Conservation (phyloP, 2,113 vertebrate genomes). For the Brachyistius frenatus region DNA sequence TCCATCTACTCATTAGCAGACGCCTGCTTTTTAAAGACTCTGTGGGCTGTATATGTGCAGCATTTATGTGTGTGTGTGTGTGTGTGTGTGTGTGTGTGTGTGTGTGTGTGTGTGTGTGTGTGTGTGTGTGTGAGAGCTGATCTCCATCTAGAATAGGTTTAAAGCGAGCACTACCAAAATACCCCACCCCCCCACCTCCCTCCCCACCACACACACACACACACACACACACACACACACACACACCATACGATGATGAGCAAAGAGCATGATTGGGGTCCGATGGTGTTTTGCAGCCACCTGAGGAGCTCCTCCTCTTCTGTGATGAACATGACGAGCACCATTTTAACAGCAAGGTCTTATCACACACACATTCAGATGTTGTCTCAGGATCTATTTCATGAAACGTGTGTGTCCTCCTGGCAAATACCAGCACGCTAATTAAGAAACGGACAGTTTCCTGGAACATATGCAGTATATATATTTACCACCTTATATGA, state of each 20-base stretch:
- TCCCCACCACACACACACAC: too few species aligned
- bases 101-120: constrained; percentile 30
- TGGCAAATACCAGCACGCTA: neutral
- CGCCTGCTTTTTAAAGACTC: constrained; percentile 23
- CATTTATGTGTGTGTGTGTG: constrained; percentile 27
- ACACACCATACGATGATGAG: too few species aligned
- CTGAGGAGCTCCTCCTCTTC: too few species aligned
- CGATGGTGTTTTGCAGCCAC: too few species aligned
- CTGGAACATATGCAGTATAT: neutral
- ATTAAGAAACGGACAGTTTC: constrained; percentile 11
- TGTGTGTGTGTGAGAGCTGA: constrained; percentile 43
- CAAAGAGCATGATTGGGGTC: too few species aligned
- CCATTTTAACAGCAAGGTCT: neutral
- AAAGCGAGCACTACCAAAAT: constrained; percentile 22
- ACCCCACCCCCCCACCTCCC: neutral
- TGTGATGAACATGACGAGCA: neutral
- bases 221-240: too few species aligned
- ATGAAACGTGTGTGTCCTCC: constrained; percentile 22
- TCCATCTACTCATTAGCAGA: constrained; percentile 54
- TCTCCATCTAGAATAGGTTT: constrained; percentile 47
- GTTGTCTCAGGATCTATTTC: constrained; percentile 33
- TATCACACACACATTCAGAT: neutral
- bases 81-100: constrained; percentile 15
- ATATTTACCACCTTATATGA: too few species aligned
- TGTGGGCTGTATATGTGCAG: constrained; percentile 12